Conservation (phyloP, 2,888 invertebrate species). For the Congeria kusceri region DNA sequence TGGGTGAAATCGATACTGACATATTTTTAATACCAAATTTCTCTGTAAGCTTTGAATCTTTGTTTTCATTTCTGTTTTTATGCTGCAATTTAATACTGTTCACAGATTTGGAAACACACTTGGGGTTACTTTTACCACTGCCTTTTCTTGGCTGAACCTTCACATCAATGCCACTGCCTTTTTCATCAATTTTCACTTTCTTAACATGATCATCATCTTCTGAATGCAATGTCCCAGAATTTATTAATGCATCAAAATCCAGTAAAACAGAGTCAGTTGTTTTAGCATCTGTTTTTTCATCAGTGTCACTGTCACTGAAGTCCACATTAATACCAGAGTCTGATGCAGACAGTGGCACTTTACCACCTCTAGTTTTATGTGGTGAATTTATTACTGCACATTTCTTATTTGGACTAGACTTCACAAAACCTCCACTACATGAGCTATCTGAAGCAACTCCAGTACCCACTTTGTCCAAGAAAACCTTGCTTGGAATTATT, state of each 20-base stretch:
- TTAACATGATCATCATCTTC: no score
- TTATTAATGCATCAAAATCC: no score
- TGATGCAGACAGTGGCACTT: neutral
- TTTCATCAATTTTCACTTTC: neutral
- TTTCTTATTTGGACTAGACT: neutral
- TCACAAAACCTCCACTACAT: neutral
- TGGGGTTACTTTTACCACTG: neutral
- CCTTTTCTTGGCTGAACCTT: neutral
- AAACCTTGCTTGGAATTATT: slow-evolving; percentile 30
- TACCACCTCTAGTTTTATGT: neutral
- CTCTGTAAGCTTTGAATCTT: slow-evolving; percentile 17
- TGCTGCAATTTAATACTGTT: no score
- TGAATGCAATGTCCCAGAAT: no score
- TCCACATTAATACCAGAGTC: neutral
- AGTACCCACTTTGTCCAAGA: slow-evolving; percentile 17
- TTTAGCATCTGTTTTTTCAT: neutral
- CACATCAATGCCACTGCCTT: neutral
- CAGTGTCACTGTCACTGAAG: slow-evolving; percentile 23
- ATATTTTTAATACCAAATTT: slow-evolving; percentile 21
- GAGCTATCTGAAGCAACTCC: neutral
- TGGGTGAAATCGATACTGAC: slow-evolving; percentile 8
- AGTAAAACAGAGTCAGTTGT: no score
- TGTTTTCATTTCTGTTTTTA: slow-evolving; percentile 1
- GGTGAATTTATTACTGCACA: no score
- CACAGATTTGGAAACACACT: no score